These are phyloP conservation scores for Oxystoma pomonae DNA, from an alignment of 2,888 invertebrate genomes.

Conservation along the genomic window DNA sequence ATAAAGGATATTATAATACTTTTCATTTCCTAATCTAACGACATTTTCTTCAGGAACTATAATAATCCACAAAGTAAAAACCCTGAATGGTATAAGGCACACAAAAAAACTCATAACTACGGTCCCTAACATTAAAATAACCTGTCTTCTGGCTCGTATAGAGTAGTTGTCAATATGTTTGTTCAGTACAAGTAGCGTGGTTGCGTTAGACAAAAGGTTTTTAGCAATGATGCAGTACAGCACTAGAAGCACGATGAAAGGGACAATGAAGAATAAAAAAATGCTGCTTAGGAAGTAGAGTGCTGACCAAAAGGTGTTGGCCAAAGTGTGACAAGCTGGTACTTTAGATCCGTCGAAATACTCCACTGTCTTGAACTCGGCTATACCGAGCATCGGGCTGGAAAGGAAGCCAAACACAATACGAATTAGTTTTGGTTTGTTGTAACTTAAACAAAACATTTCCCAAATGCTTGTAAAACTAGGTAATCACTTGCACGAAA, in stretches of 20 bases:
- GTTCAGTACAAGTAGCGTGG: slow-evolving; percentile 60
- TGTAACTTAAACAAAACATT: too few species aligned
- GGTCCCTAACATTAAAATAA: slow-evolving; percentile 81
- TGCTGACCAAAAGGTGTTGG: slow-evolving; percentile 70
- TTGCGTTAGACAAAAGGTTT: slow-evolving; percentile 69
- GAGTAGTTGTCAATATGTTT: slow-evolving; percentile 70
- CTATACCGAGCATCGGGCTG: slow-evolving; percentile 76
- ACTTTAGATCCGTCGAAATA: slow-evolving; percentile 67
- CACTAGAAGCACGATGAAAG: slow-evolving; percentile 71
- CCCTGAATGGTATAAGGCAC: slow-evolving; percentile 81
- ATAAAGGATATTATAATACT: slow-evolving; percentile 77
- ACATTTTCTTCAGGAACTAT: slow-evolving; percentile 67
- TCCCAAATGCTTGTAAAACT: too few species aligned
- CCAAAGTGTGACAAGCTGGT: slow-evolving; percentile 75
- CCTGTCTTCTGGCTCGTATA: slow-evolving; percentile 71
- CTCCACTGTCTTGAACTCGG: slow-evolving; percentile 65
- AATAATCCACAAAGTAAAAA: slow-evolving; percentile 80
- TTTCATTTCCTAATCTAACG: slow-evolving; percentile 66
- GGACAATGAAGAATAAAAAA: slow-evolving; percentile 75
- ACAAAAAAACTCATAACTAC: slow-evolving; percentile 86
- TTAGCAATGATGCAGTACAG: slow-evolving; percentile 82
- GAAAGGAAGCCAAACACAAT: slow-evolving; percentile 47
- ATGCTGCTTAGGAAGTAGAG: slow-evolving; percentile 77
- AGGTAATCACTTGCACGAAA: too few species aligned
- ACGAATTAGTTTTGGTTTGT: neutral